Conservation (phyloP, 2,888 invertebrate species). For the Icerya purchasi region DNA sequence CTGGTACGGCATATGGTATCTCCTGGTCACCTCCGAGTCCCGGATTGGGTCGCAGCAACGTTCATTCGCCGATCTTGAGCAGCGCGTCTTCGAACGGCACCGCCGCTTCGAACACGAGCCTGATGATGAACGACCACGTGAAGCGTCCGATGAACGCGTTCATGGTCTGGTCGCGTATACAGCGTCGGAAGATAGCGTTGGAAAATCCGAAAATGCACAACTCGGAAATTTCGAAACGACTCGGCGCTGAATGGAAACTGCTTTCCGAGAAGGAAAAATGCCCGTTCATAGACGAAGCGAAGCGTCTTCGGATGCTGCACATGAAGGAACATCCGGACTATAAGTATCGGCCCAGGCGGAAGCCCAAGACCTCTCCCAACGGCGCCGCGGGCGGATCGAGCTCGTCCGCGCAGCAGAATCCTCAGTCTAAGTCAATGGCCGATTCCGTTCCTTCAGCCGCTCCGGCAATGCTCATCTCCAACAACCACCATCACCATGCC, state of each 20-base stretch:
- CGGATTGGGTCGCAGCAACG: neutral
- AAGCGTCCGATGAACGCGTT: slow-evolving; percentile 96
- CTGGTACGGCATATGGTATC: neutral
- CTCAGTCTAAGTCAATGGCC: neutral
- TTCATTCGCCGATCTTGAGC: neutral
- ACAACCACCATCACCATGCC: neutral
- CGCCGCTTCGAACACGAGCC: neutral
- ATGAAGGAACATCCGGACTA: slow-evolving; percentile 84
- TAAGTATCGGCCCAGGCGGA: slow-evolving; percentile 67
- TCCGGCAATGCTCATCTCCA: slow-evolving; percentile 1
- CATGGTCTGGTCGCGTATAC: slow-evolving; percentile 89
- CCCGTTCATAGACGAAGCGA: slow-evolving; percentile 89
- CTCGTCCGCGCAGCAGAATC: neutral
- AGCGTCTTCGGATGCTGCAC: slow-evolving; percentile 62
- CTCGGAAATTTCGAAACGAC: slow-evolving; percentile 69
- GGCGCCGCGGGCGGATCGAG: slow-evolving; percentile 18
- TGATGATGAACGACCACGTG: slow-evolving; percentile 35
- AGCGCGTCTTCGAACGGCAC: neutral
- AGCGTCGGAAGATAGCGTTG: slow-evolving; percentile 74
- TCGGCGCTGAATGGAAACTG: slow-evolving; percentile 85
- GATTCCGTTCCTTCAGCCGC: neutral
- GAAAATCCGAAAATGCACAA: slow-evolving; percentile 89
- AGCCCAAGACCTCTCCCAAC: slow-evolving; percentile 50
- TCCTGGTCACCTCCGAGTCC: neutral
- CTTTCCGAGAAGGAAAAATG: slow-evolving; percentile 67